These are phyloP conservation scores for Lampris incognitus DNA, from an alignment of 2,113 vertebrate genomes.

Conservation along the genomic window DNA sequence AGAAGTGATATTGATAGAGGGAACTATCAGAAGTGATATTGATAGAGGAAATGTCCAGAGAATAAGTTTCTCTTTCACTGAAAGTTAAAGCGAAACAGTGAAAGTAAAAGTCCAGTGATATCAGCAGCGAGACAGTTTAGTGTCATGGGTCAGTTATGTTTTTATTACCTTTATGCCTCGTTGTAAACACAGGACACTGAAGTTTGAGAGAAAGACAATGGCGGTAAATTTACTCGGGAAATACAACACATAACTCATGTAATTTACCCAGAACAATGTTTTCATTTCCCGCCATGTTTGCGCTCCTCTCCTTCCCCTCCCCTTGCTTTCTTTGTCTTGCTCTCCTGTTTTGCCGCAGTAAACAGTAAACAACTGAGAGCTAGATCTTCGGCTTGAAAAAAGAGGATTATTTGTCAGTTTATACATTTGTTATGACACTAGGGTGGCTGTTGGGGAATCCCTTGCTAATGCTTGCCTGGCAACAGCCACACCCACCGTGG, in stretches of 20 bases:
- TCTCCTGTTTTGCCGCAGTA: conserved; percentile 6
- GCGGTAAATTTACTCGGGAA: no score
- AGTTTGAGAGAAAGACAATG: no score
- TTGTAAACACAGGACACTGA: no score
- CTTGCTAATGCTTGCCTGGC: conserved; percentile 5
- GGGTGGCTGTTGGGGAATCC: conserved; percentile 6
- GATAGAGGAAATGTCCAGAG: no score
- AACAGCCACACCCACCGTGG: conserved; percentile 24
- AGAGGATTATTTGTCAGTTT: conserved; percentile 67
- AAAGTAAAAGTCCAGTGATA: not conserved
- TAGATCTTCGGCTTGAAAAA: conserved; percentile 23
- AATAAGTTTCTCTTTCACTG: conserved; percentile 11
- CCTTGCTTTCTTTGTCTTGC: conserved; percentile 1
- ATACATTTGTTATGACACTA: conserved; percentile 37
- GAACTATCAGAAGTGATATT: no score
- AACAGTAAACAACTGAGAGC: conserved; percentile 62
- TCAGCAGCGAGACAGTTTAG: not conserved
- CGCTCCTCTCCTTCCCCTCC: not conserved
- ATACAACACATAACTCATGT: no score
- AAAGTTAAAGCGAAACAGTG: conserved; percentile 41
- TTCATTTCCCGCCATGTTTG: no score
- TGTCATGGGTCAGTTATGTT: not conserved
- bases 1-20: no score
- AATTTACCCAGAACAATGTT: no score
- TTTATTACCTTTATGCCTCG: no score